A percentile compares a stretch with the other conserved stretches of the same genome.
These are phyloP conservation scores for Bucorvus abyssinicus DNA, from an alignment of 2,797 vertebrate species.

Conservation along the genomic window DNA sequence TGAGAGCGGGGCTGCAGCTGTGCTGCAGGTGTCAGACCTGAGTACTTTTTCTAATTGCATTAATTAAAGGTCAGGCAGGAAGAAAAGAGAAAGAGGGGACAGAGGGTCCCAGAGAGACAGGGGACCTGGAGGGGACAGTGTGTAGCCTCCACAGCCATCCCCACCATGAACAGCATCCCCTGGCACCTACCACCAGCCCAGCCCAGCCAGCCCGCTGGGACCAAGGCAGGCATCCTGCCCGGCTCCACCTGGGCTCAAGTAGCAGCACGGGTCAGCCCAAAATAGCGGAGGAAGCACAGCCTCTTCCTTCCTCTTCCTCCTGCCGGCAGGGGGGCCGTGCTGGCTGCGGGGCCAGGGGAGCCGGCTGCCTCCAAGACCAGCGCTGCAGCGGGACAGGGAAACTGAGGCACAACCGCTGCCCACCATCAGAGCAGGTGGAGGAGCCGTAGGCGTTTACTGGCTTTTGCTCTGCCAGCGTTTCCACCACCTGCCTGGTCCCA, in stretches of 20 bases:
- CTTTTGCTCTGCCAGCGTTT: not conserved
- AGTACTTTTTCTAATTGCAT: not conserved
- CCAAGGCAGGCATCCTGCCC: not conserved
- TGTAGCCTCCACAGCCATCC: not conserved
- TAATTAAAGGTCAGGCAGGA: not conserved
- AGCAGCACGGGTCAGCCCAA: not conserved
- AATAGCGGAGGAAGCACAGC: not conserved
- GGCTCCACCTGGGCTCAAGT: not conserved
- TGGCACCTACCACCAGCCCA: not conserved
- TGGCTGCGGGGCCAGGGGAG: not conserved
- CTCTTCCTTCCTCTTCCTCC: not conserved
- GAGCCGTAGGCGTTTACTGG: no score
- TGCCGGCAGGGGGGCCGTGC: no score
- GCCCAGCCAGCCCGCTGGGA: not conserved
- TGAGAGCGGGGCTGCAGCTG: not conserved
- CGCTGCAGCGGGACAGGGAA: fast-evolving
- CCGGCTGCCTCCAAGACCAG: fast-evolving
- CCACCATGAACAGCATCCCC: not conserved
- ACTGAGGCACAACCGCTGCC: not conserved
- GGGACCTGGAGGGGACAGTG: no score
- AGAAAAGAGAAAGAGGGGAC: not conserved
- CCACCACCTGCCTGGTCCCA: no score
- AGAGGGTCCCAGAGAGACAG: no score
- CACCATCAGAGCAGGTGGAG: fast-evolving
- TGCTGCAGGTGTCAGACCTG: not conserved